Evolutionary conservation across 2,113 vertebrate species (phyloP).

Genomic region (Taurulus bubalis): DNA sequence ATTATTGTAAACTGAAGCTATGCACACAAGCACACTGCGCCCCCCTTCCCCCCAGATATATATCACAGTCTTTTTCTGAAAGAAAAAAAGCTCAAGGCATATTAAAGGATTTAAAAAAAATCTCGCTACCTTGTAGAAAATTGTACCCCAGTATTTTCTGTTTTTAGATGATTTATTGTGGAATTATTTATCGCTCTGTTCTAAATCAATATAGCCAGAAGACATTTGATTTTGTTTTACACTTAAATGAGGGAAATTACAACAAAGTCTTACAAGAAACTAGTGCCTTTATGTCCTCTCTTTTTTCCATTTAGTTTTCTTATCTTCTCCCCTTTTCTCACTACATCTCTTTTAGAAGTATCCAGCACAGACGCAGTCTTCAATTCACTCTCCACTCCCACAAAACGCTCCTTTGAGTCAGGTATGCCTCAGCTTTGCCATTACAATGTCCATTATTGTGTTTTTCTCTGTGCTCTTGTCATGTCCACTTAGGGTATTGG

Average conservation of each 20-base stretch:
- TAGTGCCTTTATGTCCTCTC: not conserved
- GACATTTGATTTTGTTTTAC: slow-evolving; percentile 21
- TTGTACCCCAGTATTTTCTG: not conserved
- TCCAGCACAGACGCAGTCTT: slow-evolving; percentile 71
- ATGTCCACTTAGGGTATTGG: slow-evolving; percentile 5
- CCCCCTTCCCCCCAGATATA: slow-evolving; percentile 17
- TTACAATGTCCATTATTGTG: not conserved
- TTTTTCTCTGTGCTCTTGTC: slow-evolving; percentile 32
- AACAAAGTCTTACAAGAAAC: not conserved
- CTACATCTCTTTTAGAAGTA: slow-evolving; percentile 53
- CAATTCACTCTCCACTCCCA: slow-evolving; percentile 71
- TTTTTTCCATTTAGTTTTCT: not conserved
- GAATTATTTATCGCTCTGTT: slow-evolving; percentile 23
- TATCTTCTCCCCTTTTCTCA: not conserved
- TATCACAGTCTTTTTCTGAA: slow-evolving; percentile 9
- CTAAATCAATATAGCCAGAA: not conserved
- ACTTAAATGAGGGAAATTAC: slow-evolving; percentile 1
- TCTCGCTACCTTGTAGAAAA: slow-evolving; percentile 42
- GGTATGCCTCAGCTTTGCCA: slow-evolving; percentile 54
- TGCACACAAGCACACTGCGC: not conserved
- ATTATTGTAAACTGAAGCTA: not conserved
- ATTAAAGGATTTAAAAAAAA: slow-evolving; percentile 29
- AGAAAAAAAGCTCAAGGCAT: not conserved
- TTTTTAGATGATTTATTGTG: slow-evolving; percentile 14
- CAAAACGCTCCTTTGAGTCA: slow-evolving; percentile 77